Evolutionary conservation across 2,113 vertebrate species (phyloP).

Genomic region (Macaca mulatta): DNA sequence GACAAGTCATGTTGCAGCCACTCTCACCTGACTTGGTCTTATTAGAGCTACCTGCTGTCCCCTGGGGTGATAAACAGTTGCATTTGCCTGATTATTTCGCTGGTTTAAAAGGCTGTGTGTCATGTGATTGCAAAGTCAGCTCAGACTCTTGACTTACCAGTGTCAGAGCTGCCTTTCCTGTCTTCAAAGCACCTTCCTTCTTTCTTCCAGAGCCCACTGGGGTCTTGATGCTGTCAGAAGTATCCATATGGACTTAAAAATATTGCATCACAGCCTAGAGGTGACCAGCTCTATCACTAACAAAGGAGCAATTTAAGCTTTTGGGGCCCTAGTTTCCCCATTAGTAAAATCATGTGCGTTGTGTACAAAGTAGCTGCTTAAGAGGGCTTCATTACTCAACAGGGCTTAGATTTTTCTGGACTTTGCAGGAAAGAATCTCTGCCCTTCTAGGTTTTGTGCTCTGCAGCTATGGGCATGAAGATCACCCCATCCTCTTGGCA

Average conservation of each 20-base stretch:
- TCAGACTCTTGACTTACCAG: not conserved
- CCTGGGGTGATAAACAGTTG: too few species aligned
- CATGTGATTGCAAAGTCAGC: not conserved
- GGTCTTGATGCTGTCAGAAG: not conserved
- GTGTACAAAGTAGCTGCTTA: not conserved
- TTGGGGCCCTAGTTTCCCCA: not conserved
- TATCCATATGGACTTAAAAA: not conserved
- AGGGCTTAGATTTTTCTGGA: not conserved
- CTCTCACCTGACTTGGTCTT: not conserved
- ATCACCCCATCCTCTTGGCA: not conserved
- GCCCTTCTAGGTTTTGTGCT: not conserved
- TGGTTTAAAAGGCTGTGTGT: not conserved
- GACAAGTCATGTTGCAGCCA: not conserved
- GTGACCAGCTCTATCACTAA: not conserved
- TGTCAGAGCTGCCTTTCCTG: not conserved
- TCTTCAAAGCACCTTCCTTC: too few species aligned
- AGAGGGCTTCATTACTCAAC: not conserved
- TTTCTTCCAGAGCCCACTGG: not conserved
- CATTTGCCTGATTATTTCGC: not conserved
- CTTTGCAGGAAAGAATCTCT: not conserved
- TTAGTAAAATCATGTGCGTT: too few species aligned
- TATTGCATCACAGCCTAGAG: not conserved
- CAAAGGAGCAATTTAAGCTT: not conserved
- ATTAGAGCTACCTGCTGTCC: fast-evolving
- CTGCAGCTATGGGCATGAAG: not conserved